Evolutionary conservation across 2,113 vertebrate genomes (phyloP).

Genomic region (Nothocercus julius): DNA sequence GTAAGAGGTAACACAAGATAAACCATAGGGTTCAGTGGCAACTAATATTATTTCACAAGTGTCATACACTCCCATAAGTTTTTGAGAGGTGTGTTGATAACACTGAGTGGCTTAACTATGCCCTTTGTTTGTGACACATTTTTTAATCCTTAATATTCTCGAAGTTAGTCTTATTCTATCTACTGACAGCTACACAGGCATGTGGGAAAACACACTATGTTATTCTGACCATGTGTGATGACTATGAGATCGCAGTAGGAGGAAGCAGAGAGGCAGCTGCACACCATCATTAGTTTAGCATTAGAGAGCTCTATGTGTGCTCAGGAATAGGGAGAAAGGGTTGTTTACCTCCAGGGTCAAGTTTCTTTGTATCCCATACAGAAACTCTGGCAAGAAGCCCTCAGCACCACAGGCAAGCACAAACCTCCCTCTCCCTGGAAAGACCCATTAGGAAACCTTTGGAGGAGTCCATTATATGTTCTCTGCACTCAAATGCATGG

Average conservation of each 20-base stretch:
- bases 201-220: not conserved
- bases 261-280: not conserved
- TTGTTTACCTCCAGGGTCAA: not conserved
- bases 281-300: not conserved
- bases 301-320: not conserved
- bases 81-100: not conserved
- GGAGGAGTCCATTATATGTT: not conserved
- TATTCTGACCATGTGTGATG: not conserved
- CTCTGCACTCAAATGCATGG: not conserved
- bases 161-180: not conserved
- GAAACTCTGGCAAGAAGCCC: not conserved
- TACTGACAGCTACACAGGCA: not conserved
- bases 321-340: not conserved
- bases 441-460: not conserved
- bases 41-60: not conserved
- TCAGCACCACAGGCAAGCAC: not conserved
- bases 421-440: not conserved
- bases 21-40: not conserved
- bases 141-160: not conserved
- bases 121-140: not conserved
- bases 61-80: not conserved
- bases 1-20: not conserved
- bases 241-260: not conserved
- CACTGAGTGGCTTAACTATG: not conserved
- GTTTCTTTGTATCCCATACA: not conserved